Evolutionary conservation across 2,113 vertebrate genomes (phyloP).

Genomic region (Piprites chloris): DNA sequence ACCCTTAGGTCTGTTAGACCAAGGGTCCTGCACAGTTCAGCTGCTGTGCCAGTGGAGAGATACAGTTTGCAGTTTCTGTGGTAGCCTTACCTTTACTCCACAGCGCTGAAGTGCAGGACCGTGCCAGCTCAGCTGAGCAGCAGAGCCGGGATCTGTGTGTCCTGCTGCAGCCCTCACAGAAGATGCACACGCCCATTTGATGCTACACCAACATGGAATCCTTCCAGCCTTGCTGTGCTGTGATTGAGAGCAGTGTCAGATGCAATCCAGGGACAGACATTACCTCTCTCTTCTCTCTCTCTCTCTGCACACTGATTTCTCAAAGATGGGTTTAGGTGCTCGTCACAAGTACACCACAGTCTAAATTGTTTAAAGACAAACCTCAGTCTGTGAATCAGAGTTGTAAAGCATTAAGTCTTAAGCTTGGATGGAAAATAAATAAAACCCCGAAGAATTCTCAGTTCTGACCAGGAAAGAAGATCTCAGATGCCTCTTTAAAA

Average conservation of each 20-base stretch:
- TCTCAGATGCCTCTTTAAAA: neutral
- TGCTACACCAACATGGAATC: neutral
- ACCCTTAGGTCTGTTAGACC: neutral
- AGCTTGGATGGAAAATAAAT: neutral
- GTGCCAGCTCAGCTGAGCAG: neutral
- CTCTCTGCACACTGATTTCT: neutral
- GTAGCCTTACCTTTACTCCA: neutral
- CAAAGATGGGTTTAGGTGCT: neutral
- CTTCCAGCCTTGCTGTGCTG: neutral
- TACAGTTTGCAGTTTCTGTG: neutral
- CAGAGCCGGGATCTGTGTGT: neutral
- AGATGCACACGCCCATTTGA: neutral
- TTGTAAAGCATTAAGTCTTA: neutral
- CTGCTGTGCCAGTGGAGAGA: neutral
- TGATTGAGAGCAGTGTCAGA: neutral
- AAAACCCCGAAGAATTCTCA: neutral
- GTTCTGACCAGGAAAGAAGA: neutral
- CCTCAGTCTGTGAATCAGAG: neutral
- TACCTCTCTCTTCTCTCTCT: neutral
- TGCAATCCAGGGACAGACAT: neutral
- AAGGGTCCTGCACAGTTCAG: neutral
- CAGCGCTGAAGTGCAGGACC: neutral
- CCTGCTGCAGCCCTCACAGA: neutral
- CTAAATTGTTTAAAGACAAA: neutral
- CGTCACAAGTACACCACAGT: neutral